phyloP scores from a whole-genome alignment of 2,113 vertebrate genomes.

The Steatornis caripensis region DNA sequence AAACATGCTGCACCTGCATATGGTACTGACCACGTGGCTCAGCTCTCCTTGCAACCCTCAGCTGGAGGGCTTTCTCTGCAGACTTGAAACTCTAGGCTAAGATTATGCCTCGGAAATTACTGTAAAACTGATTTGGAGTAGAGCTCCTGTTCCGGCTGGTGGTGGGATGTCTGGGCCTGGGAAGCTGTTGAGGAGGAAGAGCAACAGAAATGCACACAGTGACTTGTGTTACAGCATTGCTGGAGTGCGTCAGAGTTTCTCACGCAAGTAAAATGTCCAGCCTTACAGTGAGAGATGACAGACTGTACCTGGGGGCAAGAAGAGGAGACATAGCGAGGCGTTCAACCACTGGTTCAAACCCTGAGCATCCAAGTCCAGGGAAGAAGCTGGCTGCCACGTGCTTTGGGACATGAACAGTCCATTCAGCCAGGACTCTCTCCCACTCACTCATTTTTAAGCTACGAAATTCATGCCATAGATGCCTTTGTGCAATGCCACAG shows the following conservation, averaged over 20 bases:
- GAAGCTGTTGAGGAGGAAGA: neutral
- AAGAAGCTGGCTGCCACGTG: neutral
- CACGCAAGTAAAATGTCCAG: neutral
- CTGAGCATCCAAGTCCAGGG: neutral
- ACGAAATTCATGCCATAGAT: neutral
- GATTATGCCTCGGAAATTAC: neutral
- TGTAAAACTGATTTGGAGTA: neutral
- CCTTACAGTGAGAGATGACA: neutral
- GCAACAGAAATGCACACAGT: neutral
- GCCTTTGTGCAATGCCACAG: neutral
- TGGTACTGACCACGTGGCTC: neutral
- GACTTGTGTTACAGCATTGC: neutral
- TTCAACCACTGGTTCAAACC: neutral
- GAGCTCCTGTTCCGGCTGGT: neutral
- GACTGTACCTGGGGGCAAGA: neutral
- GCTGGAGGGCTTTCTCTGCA: neutral
- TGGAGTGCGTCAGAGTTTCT: neutral
- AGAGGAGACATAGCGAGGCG: rapidly evolving
- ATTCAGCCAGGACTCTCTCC: neutral
- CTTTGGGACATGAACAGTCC: neutral
- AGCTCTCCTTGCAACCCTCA: neutral
- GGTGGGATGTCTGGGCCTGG: neutral
- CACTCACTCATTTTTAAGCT: neutral
- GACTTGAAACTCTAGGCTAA: neutral
- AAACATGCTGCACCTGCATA: neutral